phyloP scores from a whole-genome alignment of 2,797 vertebrate genomes.

The Benthosema pterotum region DNA sequence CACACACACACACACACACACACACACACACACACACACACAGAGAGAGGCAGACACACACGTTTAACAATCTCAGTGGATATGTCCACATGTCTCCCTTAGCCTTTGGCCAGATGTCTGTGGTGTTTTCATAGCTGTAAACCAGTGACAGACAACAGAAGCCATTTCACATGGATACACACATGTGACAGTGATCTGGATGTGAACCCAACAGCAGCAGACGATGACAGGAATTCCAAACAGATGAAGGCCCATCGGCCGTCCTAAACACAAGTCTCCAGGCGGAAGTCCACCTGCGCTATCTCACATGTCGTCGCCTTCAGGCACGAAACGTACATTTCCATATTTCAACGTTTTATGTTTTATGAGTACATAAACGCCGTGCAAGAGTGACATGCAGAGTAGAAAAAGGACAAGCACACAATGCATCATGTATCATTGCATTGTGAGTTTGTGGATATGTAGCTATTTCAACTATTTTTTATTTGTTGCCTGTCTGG shows the following conservation, averaged over 20 bases:
- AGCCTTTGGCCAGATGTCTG: conserved; percentile 51
- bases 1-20: background rate
- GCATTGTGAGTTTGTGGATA: no score
- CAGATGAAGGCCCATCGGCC: conserved; percentile 22
- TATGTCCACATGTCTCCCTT: conserved; percentile 33
- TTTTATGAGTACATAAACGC: no score
- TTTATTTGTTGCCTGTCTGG: no score
- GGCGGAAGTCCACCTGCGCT: conserved; percentile 19
- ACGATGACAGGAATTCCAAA: conserved; percentile 5
- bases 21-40: background rate
- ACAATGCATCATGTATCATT: no score
- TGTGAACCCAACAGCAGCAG: conserved; percentile 48
- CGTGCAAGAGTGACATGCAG: no score
- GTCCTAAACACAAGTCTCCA: conserved; percentile 23
- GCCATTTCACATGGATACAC: conserved; percentile 61
- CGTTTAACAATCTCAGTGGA: conserved; percentile 30
- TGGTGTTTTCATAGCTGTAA: conserved; percentile 59
- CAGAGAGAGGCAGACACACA: background rate
- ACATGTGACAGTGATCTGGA: conserved; percentile 62
- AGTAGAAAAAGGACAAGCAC: no score
- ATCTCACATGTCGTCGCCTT: background rate
- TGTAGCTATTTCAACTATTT: no score
- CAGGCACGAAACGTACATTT: no score
- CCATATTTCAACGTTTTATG: no score
- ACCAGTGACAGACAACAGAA: conserved; percentile 12